Percentiles rank a stretch among this genome's conserved stretches.
These are phyloP conservation scores for Hyles vespertilio DNA, from an alignment of 1,140 invertebrate genomes.

Conservation along the genomic window DNA sequence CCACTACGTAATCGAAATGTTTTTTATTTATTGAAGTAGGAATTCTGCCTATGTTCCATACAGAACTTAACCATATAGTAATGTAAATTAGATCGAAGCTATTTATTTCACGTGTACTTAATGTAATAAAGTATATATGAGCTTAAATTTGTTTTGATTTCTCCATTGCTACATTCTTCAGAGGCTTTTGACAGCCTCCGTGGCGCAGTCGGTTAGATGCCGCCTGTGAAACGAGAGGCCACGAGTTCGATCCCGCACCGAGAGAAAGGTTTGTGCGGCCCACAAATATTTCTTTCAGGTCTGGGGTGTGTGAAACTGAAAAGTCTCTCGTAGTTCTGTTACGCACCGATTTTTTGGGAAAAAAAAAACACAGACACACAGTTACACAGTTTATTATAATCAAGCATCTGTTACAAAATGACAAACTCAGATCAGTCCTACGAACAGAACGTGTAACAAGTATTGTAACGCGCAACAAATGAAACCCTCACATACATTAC, in stretches of 20 bases:
- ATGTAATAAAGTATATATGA: conserved; percentile 1
- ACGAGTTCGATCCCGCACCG: no score
- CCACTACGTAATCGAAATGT: no score
- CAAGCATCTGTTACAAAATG: conserved; percentile 45
- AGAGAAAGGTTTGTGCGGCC: no score
- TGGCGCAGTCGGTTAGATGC: no score
- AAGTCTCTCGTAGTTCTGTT: no score
- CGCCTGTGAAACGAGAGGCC: no score
- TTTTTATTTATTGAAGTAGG: no score
- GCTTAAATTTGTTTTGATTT: background rate
- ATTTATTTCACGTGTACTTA: conserved; percentile 5
- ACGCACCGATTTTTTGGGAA: background rate
- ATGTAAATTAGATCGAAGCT: background rate
- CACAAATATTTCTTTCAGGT: no score
- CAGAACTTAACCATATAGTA: no score
- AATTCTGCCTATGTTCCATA: no score
- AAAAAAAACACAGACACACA: conserved; percentile 30
- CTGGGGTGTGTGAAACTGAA: no score
- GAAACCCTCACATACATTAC: conserved; percentile 11
- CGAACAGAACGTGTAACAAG: conserved; percentile 13
- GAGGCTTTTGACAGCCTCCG: no score
- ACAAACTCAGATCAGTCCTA: conserved; percentile 35
- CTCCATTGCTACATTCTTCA: background rate
- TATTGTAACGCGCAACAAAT: background rate
- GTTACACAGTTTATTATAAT: conserved; percentile 48